phyloP scores from a whole-genome alignment of 2,797 vertebrate genomes.

The Sciurus carolinensis region DNA sequence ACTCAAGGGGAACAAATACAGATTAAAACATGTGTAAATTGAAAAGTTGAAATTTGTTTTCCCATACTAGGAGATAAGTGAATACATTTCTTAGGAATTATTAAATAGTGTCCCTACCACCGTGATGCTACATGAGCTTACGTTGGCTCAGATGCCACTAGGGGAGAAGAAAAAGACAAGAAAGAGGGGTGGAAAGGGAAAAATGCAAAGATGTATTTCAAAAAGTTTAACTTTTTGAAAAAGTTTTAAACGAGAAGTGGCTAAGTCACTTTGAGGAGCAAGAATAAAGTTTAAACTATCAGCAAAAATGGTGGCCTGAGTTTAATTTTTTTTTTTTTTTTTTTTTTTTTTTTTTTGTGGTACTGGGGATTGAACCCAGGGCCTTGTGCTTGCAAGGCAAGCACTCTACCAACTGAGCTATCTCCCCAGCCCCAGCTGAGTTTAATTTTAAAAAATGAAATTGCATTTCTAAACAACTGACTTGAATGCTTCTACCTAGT shows the following conservation, averaged over 20 bases:
- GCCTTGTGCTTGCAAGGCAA: too few species aligned
- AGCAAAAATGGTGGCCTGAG: neutral
- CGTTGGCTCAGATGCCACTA: neutral
- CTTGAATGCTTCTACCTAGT: neutral
- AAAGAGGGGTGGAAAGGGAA: neutral
- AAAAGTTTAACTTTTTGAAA: neutral
- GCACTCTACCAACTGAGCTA: too few species aligned
- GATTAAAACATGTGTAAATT: neutral
- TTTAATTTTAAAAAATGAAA: slow-evolving; percentile 27
- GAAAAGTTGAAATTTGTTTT: neutral
- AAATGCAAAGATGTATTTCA: neutral
- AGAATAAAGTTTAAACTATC: slow-evolving; percentile 41
- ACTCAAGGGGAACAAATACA: neutral
- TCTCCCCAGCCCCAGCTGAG: neutral
- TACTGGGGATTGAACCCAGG: too few species aligned
- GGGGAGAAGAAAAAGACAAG: neutral
- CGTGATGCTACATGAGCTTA: neutral
- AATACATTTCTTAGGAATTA: neutral
- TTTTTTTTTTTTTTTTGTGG: neutral
- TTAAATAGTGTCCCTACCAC: neutral
- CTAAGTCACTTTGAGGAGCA: neutral
- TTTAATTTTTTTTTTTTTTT: neutral
- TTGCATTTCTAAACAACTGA: slow-evolving; percentile 59
- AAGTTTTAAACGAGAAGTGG: slow-evolving; percentile 50
- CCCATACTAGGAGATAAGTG: neutral